Conservation (phyloP, 2,888 invertebrate genomes). For the Ormyrus pomaceus region DNA sequence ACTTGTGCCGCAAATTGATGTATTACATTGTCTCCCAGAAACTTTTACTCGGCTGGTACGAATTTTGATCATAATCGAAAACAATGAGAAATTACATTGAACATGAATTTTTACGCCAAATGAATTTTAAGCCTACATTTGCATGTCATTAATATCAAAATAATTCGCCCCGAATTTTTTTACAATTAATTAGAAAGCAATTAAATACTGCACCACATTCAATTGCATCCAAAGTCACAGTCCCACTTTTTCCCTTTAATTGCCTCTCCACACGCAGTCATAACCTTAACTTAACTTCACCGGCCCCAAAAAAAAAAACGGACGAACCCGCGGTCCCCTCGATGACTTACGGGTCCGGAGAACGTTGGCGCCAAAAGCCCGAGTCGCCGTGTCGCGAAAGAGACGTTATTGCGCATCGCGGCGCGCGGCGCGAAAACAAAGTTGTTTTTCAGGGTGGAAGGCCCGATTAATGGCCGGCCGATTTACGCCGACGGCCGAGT, state of each 20-base stretch:
- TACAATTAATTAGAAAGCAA: too few species aligned
- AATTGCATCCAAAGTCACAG: too few species aligned
- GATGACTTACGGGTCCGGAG: conserved; percentile 18
- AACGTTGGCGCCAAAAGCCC: not conserved
- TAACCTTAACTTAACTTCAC: too few species aligned
- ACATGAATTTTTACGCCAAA: too few species aligned
- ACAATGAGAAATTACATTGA: conserved; percentile 23
- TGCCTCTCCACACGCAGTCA: too few species aligned
- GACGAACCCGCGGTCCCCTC: not conserved
- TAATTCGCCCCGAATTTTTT: too few species aligned
- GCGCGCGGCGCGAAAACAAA: conserved; percentile 26
- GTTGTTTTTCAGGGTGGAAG: conserved; percentile 22
- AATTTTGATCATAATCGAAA: not conserved
- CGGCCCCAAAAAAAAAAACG: not conserved
- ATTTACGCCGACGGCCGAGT: too few species aligned
- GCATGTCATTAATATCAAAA: too few species aligned
- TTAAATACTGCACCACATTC: too few species aligned
- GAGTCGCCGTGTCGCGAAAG: not conserved
- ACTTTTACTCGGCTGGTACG: not conserved
- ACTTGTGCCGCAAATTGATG: not conserved
- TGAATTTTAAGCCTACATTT: too few species aligned
- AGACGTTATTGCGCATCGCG: conserved; percentile 17
- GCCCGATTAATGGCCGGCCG: not conserved
- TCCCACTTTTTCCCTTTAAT: not conserved
- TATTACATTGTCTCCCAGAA: not conserved